These are phyloP conservation scores for Meloidogyne exigua DNA, from an alignment of 1,140 invertebrate genomes.

Conservation along the genomic window DNA sequence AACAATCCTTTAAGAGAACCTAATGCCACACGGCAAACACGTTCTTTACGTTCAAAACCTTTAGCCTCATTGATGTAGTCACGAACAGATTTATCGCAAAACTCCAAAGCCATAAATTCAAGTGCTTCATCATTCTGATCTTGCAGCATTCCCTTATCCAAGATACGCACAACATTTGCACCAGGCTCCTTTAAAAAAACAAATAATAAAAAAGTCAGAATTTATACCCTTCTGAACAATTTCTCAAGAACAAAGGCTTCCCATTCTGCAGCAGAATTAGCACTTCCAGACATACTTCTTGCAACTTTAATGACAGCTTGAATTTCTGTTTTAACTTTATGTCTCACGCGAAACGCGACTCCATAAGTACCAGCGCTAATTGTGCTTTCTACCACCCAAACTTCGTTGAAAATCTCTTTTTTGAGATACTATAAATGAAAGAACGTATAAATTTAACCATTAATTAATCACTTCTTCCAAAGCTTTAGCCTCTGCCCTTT, in stretches of 20 bases:
- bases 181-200: slow-evolving; percentile 28
- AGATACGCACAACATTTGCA: slow-evolving; percentile 41
- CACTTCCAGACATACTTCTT: slow-evolving; percentile 27
- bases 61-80: slow-evolving; percentile 38
- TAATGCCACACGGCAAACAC: slow-evolving; percentile 37
- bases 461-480: neutral
- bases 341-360: slow-evolving; percentile 48
- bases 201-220: neutral
- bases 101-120: slow-evolving; percentile 52
- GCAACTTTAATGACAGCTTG: slow-evolving; percentile 21
- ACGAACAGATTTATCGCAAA: slow-evolving; percentile 34
- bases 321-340: slow-evolving; percentile 20
- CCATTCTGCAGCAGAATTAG: slow-evolving; percentile 41
- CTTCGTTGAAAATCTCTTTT: slow-evolving; percentile 37
- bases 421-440: slow-evolving; percentile 3
- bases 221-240: slow-evolving; percentile 30
- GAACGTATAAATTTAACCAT: neutral
- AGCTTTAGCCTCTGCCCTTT: neutral
- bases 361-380: slow-evolving; percentile 47
- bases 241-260: slow-evolving; percentile 40
- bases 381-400: slow-evolving; percentile 39
- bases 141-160: slow-evolving; percentile 48
- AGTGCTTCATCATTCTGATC: slow-evolving; percentile 47
- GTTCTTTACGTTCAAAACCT: slow-evolving; percentile 12
- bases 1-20: slow-evolving; percentile 50